Base-by-base conservation (phyloP, 2,797 vertebrate genomes). In the Gobionotothen gibberifrons region DNA sequence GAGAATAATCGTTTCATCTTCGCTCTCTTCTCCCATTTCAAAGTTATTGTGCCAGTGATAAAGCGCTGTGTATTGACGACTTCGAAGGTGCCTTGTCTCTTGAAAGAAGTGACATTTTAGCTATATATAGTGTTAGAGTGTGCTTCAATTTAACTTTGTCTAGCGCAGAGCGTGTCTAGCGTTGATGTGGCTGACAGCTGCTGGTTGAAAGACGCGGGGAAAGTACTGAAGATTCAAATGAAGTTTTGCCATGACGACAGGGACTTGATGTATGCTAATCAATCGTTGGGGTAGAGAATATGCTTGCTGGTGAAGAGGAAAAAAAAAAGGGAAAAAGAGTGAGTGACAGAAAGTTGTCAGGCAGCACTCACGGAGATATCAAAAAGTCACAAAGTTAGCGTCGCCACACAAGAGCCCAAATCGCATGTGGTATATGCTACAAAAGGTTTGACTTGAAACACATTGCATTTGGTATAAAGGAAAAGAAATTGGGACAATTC, bases 131-230 rank as follows among this genome's bases (percentile, higher is more conserved):
- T 89, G 87, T 89, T 88, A 79, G 92, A 91, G 88, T 88, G 91
- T 72, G 89, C 92, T 92, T 90, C 88, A 84, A 89, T 93, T 94
- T 91, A 92, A 93, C 92, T 93, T 86, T 72, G 83, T 88, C 88
- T 90, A 78, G 83, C 74, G 60, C 74, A 2, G 85, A 90, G 84
- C 82, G 78, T 62, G 87, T 89, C 83, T 86, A 39, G 74, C 26
- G 85, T 87, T 93, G 93, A 94, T 90, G 91, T 90, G 90, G 80
- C 84, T 94, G 94, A 94, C 93, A 94, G 93, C 90, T 93, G 91
- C 87, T 81, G 91, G 89, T 92, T 93, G 90, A 95, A 94, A 95
- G 89, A 92, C 85, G 71, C 59, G 48, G 60, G 77, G 72, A 88
- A 86, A 76, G 83, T 87, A 88, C 84, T 91, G 84, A 91, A 81